Percentiles rank a stretch among this genome's conserved stretches.
Conservation (phyloP, 2,797 vertebrate species). For the Chiroxiphia lanceolata region DNA sequence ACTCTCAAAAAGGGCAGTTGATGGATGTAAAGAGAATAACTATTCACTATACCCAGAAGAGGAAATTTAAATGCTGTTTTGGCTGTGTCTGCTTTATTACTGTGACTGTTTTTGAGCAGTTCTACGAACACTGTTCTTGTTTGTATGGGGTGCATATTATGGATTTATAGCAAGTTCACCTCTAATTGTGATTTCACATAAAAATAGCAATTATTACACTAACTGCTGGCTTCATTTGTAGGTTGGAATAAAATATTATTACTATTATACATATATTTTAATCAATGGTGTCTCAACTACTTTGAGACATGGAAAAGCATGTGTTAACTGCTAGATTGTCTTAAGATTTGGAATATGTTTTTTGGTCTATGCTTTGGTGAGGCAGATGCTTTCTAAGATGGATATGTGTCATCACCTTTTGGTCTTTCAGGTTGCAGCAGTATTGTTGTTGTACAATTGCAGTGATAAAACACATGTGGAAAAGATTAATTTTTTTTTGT, state of each 20-base stretch:
- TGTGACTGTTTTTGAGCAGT: not conserved
- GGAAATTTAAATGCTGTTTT: not conserved
- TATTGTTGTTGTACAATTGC: not conserved
- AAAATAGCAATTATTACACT: not conserved
- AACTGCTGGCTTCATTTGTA: not conserved
- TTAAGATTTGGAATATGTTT: not conserved
- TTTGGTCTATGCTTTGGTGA: not conserved
- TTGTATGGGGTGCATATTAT: not conserved
- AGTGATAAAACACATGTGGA: not conserved
- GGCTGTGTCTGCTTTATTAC: not conserved
- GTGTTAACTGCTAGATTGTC: not conserved
- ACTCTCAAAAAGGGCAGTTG: not conserved
- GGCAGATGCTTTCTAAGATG: not conserved
- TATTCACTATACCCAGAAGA: not conserved
- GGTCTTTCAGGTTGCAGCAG: not conserved
- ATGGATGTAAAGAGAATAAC: not conserved
- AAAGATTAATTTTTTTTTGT: not conserved
- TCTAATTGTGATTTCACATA: not conserved
- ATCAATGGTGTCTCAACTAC: not conserved
- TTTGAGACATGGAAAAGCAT: not conserved
- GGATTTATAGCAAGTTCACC: not conserved
- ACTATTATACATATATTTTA: not conserved
- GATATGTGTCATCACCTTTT: not conserved
- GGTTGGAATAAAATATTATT: not conserved
- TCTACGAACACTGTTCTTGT: not conserved